Evolutionary conservation across 2,888 invertebrate species (phyloP).

Genomic region (Euproctis similis): DNA sequence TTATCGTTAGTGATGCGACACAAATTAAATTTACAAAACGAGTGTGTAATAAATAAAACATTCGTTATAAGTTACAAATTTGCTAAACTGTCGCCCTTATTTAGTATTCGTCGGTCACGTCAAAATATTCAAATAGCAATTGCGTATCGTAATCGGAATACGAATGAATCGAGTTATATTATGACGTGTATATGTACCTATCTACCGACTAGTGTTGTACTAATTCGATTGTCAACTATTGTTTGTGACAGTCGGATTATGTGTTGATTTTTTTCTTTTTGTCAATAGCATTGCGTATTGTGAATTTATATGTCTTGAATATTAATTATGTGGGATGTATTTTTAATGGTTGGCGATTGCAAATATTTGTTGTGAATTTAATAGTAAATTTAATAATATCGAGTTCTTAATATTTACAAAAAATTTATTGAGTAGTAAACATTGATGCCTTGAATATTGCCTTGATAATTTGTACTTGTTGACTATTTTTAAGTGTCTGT

Average conservation of each 20-base stretch:
- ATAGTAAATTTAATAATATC: too few relatives aligned
- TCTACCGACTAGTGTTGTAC: slow-evolving; percentile 34
- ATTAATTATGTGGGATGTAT: slow-evolving; percentile 26
- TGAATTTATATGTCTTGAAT: slow-evolving; percentile 34
- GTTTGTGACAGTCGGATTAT: slow-evolving; percentile 33
- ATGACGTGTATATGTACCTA: too few relatives aligned
- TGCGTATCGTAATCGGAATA: slow-evolving; percentile 55
- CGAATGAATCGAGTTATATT: slow-evolving; percentile 43
- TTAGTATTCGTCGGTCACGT: slow-evolving; percentile 55
- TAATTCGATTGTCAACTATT: slow-evolving; percentile 41
- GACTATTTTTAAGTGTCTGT: too few relatives aligned
- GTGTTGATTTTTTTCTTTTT: slow-evolving; percentile 30
- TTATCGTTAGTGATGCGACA: slow-evolving; percentile 28
- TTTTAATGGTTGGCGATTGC: slow-evolving; percentile 23
- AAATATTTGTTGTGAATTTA: slow-evolving; percentile 7
- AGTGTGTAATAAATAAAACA: slow-evolving; percentile 58
- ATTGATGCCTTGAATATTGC: too few relatives aligned
- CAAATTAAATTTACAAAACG: slow-evolving; percentile 51
- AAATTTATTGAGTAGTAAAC: too few relatives aligned
- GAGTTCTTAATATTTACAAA: too few relatives aligned
- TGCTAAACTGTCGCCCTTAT: slow-evolving; percentile 56
- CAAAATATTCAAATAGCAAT: slow-evolving; percentile 70
- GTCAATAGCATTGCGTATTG: slow-evolving; percentile 29
- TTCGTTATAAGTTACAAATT: slow-evolving; percentile 52
- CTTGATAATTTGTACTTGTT: too few relatives aligned